Percentiles rank a stretch among this genome's conserved stretches.
phyloP scores from a whole-genome alignment of 2,113 vertebrate genomes.

The Megaleporinus macrocephalus region DNA sequence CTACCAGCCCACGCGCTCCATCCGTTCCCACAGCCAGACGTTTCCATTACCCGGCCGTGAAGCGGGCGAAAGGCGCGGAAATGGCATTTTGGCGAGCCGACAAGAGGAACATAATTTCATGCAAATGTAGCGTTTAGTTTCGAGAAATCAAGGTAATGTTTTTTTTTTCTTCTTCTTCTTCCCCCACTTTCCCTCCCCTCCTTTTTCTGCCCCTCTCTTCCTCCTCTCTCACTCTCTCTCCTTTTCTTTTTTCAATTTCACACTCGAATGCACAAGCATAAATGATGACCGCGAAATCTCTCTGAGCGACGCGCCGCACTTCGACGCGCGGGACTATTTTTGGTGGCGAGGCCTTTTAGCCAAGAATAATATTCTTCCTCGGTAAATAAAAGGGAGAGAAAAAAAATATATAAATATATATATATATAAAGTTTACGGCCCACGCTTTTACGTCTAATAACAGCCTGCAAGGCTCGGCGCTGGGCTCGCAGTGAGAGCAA shows the following conservation, averaged over 20 bases:
- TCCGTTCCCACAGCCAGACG: constrained; percentile 26
- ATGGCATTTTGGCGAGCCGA: constrained; percentile 31
- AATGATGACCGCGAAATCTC: constrained; percentile 63
- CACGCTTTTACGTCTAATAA: neutral
- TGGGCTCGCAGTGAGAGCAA: neutral
- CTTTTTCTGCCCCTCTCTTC: constrained; percentile 29
- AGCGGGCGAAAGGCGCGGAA: constrained; percentile 26
- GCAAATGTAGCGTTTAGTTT: constrained; percentile 52
- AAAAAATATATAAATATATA: neutral
- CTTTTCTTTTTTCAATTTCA: constrained; percentile 74
- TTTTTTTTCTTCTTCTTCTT: constrained; percentile 36
- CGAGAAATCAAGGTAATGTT: constrained; percentile 54
- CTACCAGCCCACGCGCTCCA: neutral
- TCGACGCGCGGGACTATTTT: constrained; percentile 30
- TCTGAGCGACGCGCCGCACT: constrained; percentile 50
- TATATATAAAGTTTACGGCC: constrained; percentile 2
- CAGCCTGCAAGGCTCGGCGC: neutral
- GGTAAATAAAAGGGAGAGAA: constrained; percentile 25
- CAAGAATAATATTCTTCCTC: constrained; percentile 30
- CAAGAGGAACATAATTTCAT: constrained; percentile 52
- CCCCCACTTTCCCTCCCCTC: neutral
- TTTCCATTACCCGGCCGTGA: constrained; percentile 38
- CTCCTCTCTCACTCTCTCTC: constrained; percentile 29
- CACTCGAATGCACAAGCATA: constrained; percentile 68
- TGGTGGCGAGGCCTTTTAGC: constrained; percentile 42